phyloP scores from a whole-genome alignment of 2,113 vertebrate species.

The Leptosomus discolor region DNA sequence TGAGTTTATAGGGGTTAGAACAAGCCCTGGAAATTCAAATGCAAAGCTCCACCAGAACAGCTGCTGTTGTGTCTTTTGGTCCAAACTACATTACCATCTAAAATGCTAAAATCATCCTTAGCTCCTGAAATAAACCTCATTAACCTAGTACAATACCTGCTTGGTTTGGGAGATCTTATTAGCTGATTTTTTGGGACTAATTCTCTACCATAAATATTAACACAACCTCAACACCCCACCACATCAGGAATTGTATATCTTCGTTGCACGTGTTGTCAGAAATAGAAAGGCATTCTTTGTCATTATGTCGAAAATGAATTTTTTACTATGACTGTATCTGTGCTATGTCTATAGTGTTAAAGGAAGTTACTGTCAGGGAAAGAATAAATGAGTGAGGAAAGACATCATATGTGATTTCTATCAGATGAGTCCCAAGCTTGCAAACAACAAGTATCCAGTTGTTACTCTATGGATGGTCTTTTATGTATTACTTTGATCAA shows the following conservation, averaged over 20 bases:
- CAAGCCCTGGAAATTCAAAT: not conserved
- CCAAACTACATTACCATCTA: not conserved
- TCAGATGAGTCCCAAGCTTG: not conserved
- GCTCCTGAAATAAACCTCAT: not conserved
- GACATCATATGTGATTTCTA: not conserved
- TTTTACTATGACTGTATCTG: not conserved
- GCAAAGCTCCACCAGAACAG: not conserved
- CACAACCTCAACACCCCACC: not conserved
- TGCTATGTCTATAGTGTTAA: not conserved
- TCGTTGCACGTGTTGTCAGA: not conserved
- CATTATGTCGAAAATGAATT: not conserved
- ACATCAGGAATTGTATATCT: not conserved
- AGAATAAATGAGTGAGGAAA: not conserved
- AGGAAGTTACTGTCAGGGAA: not conserved
- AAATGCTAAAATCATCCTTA: not conserved
- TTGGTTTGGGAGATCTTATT: not conserved
- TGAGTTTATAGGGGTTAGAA: not conserved
- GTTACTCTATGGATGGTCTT: not conserved
- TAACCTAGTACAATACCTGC: not conserved
- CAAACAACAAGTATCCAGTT: not conserved
- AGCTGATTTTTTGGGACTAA: not conserved
- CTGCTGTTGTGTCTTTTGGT: not conserved
- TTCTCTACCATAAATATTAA: not conserved
- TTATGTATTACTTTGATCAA: not conserved
- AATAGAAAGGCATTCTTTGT: not conserved